Percentiles rank a stretch among this genome's conserved stretches.
phyloP scores from a whole-genome alignment of 2,797 vertebrate species.

The Sebastes elongatus region DNA sequence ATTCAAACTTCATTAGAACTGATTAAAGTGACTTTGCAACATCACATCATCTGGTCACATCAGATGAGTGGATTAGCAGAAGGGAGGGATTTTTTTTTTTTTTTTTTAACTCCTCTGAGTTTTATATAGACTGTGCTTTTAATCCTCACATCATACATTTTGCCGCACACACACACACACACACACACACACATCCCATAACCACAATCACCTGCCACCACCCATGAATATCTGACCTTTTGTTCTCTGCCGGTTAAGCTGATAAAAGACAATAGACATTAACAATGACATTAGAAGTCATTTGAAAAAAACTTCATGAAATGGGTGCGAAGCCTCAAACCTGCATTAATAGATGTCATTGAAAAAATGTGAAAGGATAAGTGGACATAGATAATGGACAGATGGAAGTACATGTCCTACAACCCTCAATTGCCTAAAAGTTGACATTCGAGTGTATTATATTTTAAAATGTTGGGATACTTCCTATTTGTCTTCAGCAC shows the following conservation, averaged over 20 bases:
- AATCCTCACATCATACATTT: slow-evolving; percentile 48
- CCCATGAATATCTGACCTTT: slow-evolving; percentile 54
- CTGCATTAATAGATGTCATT: not conserved
- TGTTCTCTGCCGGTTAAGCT: slow-evolving; percentile 46
- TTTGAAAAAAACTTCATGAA: slow-evolving; percentile 9
- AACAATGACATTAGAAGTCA: slow-evolving; percentile 26
- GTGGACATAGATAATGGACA: not conserved
- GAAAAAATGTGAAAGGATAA: not conserved
- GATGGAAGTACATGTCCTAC: not conserved
- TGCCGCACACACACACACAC: not conserved
- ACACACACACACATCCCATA: not conserved
- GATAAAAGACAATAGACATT: slow-evolving; percentile 40
- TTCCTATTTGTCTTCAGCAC: not conserved
- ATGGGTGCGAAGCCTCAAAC: not conserved
- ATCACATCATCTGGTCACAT: slow-evolving; percentile 72
- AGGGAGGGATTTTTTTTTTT: slow-evolving; percentile 39
- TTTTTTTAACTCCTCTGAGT: slow-evolving; percentile 40
- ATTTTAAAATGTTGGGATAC: not conserved
- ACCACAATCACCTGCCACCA: not conserved
- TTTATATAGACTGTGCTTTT: slow-evolving; percentile 52
- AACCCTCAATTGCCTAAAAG: not conserved
- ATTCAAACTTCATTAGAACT: slow-evolving; percentile 76
- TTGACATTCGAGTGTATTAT: not conserved
- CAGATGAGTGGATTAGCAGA: slow-evolving; percentile 67
- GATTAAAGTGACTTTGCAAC: slow-evolving; percentile 82